Evolutionary conservation across 2,113 vertebrate species (phyloP).

Genomic region (Pipa parva): DNA sequence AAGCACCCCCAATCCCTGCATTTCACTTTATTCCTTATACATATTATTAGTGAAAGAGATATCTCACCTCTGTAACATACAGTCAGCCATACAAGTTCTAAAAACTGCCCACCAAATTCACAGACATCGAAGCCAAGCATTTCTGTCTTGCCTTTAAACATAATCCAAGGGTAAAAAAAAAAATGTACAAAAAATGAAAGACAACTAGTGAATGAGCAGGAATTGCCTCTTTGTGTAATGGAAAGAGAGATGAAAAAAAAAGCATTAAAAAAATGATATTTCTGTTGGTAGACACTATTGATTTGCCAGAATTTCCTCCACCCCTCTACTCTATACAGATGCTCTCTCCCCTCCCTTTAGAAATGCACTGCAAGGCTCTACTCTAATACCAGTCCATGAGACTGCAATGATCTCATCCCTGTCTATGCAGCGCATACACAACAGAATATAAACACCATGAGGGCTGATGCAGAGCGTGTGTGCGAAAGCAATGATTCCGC

Average conservation of each 20-base stretch:
- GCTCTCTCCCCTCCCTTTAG: conserved; percentile 8
- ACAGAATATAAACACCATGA: conserved; percentile 33
- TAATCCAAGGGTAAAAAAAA: not conserved
- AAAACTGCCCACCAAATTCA: conserved; percentile 74
- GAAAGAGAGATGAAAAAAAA: not conserved
- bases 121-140: conserved; percentile 84
- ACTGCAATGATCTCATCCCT: conserved; percentile 42
- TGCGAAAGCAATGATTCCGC: not conserved
- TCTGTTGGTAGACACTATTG: conserved; percentile 5
- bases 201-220: too few relatives aligned
- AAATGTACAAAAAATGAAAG: not conserved
- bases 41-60: too few relatives aligned
- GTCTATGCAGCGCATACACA: conserved; percentile 10
- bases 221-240: not conserved
- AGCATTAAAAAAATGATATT: conserved; percentile 26
- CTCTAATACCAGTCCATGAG: conserved; percentile 3
- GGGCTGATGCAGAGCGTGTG: conserved; percentile 22
- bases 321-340: not conserved
- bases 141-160: conserved; percentile 46
- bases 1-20: too few relatives aligned
- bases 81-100: conserved; percentile 83
- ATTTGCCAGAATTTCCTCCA: conserved; percentile 14
- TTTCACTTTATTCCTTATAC: too few relatives aligned
- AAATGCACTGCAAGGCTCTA: not conserved
- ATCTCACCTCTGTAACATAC: conserved; percentile 80